Evolutionary conservation across 2,888 invertebrate species (phyloP).

Genomic region (Junonia oenone): DNA sequence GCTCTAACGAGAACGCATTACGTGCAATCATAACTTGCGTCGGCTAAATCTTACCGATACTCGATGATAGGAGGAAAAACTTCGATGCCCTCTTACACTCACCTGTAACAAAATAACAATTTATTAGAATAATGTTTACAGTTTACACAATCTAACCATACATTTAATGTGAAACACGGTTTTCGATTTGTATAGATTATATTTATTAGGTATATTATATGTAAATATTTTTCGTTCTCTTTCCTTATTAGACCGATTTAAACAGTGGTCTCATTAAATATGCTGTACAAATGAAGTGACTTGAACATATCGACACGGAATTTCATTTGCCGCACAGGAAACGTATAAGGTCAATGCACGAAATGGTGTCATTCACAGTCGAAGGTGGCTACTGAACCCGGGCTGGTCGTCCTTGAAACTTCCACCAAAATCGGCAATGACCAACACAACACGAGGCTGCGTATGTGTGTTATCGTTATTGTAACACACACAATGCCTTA

Average conservation of each 20-base stretch:
- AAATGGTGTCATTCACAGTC: slow-evolving; percentile 72
- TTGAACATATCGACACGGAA: slow-evolving; percentile 49
- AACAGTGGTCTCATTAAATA: slow-evolving; percentile 9
- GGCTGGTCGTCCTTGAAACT: slow-evolving; percentile 70
- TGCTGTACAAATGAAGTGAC: slow-evolving; percentile 25
- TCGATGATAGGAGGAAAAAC: slow-evolving; percentile 20
- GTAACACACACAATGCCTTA: slow-evolving; percentile 24
- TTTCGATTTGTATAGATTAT: slow-evolving; percentile 30
- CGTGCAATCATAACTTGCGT: slow-evolving; percentile 63
- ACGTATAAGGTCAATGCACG: slow-evolving; percentile 66
- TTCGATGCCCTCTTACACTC: slow-evolving; percentile 37
- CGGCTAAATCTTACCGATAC: slow-evolving; percentile 52
- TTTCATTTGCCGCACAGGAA: slow-evolving; percentile 65
- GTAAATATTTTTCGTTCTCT: not conserved
- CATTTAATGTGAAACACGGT: slow-evolving; percentile 31
- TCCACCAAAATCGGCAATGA: slow-evolving; percentile 63
- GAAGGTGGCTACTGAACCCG: slow-evolving; percentile 73
- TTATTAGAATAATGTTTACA: too few relatives aligned
- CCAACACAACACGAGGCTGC: slow-evolving; percentile 41
- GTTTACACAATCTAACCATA: not conserved
- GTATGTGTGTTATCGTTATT: slow-evolving; percentile 22
- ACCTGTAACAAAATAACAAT: slow-evolving; percentile 54
- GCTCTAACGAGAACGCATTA: slow-evolving; percentile 76
- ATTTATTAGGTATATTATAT: not conserved
- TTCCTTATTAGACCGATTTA: slow-evolving; percentile 17